These are phyloP conservation scores for Tapirus terrestris DNA, from an alignment of 2,113 vertebrate species.

Conservation along the genomic window DNA sequence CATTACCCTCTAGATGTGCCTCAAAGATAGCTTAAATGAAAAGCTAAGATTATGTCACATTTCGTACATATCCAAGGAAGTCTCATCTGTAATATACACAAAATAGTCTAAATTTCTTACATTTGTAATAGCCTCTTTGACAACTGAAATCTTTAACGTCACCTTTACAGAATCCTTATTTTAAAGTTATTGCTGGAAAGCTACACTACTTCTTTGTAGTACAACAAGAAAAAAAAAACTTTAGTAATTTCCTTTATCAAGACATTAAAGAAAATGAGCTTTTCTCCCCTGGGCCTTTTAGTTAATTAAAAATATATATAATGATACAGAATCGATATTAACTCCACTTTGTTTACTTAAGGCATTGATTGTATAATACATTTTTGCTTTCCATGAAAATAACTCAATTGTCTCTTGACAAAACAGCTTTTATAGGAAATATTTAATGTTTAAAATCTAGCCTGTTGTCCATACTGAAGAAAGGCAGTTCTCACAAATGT, in stretches of 20 bases:
- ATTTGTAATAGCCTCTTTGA: neutral
- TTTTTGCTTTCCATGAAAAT: constrained; percentile 58
- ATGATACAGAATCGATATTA: constrained; percentile 52
- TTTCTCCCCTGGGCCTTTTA: constrained; percentile 44
- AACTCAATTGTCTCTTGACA: constrained; percentile 34
- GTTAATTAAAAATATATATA: constrained; percentile 64
- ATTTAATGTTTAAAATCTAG: neutral
- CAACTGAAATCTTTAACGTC: constrained; percentile 46
- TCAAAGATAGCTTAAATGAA: constrained; percentile 29
- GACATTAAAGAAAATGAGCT: constrained; percentile 64
- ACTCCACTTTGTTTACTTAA: constrained; percentile 55
- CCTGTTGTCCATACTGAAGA: neutral
- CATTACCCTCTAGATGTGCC: constrained; percentile 4
- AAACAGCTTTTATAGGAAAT: constrained; percentile 36
- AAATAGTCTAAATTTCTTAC: constrained; percentile 9
- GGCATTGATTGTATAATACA: neutral
- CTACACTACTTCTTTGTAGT: neutral
- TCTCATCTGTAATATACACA: constrained; percentile 9
- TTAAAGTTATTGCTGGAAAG: constrained; percentile 24
- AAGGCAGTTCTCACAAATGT: neutral
- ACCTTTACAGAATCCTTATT: constrained; percentile 26
- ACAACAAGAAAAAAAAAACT: neutral
- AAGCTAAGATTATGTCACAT: constrained; percentile 18
- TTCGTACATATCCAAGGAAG: constrained; percentile 12
- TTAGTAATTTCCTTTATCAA: constrained; percentile 41